phyloP scores from a whole-genome alignment of 2,797 vertebrate genomes.

The Moxostoma hubbsi region DNA sequence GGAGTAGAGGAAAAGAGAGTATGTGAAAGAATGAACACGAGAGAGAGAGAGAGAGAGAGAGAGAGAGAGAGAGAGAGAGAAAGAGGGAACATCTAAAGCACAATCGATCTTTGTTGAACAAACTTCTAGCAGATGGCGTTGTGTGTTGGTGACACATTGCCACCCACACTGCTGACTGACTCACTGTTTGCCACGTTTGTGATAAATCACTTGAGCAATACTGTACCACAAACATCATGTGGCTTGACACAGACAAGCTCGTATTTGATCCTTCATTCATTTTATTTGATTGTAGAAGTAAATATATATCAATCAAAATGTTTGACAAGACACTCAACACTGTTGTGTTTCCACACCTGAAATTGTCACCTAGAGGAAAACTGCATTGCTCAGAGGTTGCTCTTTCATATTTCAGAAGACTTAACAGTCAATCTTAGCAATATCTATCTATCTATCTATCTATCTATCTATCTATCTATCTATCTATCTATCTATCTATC shows the following conservation, averaged over 20 bases:
- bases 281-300: conserved; percentile 16
- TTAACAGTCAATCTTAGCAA: too few species aligned
- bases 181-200: conserved; percentile 64
- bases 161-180: conserved; percentile 67
- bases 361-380: not conserved
- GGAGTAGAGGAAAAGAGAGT: conserved; percentile 55
- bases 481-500: too few species aligned
- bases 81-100: conserved; percentile 46
- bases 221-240: conserved; percentile 56
- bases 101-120: conserved; percentile 70
- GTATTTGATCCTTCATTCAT: conserved; percentile 49
- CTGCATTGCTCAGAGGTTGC: too few species aligned
- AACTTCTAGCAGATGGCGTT: conserved; percentile 68
- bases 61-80: conserved; percentile 50
- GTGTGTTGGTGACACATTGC: conserved; percentile 61
- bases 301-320: conserved; percentile 34
- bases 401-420: too few species aligned
- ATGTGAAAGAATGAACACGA: conserved; percentile 44
- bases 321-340: not conserved
- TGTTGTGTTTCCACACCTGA: conserved; percentile 19
- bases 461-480: too few species aligned
- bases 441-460: too few species aligned
- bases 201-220: conserved; percentile 57
- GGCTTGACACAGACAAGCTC: conserved; percentile 57
- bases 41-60: conserved; percentile 53